Evolutionary conservation across 2,888 invertebrate species (phyloP).

Genomic region (Teinopalpus imperialis): DNA sequence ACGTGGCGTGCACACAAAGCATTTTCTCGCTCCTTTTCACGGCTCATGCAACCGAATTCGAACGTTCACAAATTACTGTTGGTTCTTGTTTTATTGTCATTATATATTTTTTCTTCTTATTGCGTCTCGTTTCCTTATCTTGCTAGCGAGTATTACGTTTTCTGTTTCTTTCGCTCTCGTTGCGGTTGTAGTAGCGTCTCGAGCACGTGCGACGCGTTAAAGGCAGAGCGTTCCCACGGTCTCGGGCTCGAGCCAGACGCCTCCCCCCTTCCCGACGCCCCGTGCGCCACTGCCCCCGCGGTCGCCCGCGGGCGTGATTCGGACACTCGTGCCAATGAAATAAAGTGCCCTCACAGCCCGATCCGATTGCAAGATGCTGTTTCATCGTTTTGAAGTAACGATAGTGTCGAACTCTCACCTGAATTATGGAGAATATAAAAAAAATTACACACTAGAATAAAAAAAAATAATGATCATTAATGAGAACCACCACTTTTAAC

Average conservation of each 20-base stretch:
- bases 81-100: conserved; percentile 66
- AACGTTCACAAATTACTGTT: conserved; percentile 77
- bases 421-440: too few relatives aligned
- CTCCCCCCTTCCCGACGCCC: conserved; percentile 37
- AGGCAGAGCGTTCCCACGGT: conserved; percentile 82
- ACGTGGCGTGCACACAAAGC: conserved; percentile 37
- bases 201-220: conserved; percentile 81
- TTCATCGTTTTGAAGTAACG: conserved; percentile 58
- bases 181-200: conserved; percentile 61
- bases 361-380: conserved; percentile 74
- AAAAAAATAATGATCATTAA: too few relatives aligned
- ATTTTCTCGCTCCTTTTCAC: conserved; percentile 56
- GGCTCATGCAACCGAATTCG: conserved; percentile 52
- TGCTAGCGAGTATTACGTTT: conserved; percentile 29
- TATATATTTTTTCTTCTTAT: conserved; percentile 46
- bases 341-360: conserved; percentile 75
- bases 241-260: conserved; percentile 58
- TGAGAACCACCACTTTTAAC: too few relatives aligned
- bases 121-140: conserved; percentile 33
- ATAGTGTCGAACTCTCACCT: conserved; percentile 48
- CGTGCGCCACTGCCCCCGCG: conserved; percentile 34
- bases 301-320: conserved; percentile 56
- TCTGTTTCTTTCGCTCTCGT: conserved; percentile 53
- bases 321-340: conserved; percentile 73
- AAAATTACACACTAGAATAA: too few relatives aligned